Percentiles rank a stretch among this genome's conserved stretches.
Conservation (phyloP, 2,888 invertebrate species). For the Tipula helvola region DNA sequence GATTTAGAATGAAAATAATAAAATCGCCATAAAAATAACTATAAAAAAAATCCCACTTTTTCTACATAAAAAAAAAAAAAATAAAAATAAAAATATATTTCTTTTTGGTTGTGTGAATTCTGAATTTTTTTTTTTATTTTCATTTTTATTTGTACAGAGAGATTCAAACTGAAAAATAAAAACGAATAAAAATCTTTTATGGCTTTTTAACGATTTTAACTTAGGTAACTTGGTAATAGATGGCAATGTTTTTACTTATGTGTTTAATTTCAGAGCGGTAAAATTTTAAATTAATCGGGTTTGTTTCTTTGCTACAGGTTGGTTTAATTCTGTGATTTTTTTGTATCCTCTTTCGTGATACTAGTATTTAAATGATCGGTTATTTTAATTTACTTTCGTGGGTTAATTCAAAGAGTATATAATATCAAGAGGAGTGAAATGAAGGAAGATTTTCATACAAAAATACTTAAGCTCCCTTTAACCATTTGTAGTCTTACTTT, state of each 20-base stretch:
- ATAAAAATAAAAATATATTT: not conserved
- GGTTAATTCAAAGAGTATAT: too few relatives aligned
- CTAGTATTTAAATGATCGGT: not conserved
- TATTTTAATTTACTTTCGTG: too few relatives aligned
- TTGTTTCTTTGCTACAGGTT: not conserved
- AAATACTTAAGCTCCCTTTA: too few relatives aligned
- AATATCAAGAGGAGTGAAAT: too few relatives aligned
- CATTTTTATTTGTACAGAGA: not conserved
- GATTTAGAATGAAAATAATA: slow-evolving; percentile 11
- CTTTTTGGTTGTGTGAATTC: slow-evolving; percentile 8
- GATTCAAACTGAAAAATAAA: not conserved
- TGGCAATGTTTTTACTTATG: not conserved
- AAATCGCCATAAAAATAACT: slow-evolving; percentile 11
- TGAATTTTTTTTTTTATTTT: not conserved
- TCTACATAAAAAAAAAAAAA: not conserved
- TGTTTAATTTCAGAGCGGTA: not conserved
- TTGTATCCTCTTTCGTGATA: not conserved
- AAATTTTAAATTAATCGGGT: not conserved
- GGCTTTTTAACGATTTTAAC: not conserved
- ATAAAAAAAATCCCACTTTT: slow-evolving; percentile 10
- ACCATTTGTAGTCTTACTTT: too few relatives aligned
- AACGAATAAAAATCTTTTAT: slow-evolving; percentile 6
- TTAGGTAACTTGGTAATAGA: slow-evolving; percentile 4
- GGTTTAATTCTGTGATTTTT: not conserved
- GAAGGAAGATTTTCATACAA: too few relatives aligned